Conservation (phyloP, 1,140 invertebrate genomes). For the Arctopsyche grandis region DNA sequence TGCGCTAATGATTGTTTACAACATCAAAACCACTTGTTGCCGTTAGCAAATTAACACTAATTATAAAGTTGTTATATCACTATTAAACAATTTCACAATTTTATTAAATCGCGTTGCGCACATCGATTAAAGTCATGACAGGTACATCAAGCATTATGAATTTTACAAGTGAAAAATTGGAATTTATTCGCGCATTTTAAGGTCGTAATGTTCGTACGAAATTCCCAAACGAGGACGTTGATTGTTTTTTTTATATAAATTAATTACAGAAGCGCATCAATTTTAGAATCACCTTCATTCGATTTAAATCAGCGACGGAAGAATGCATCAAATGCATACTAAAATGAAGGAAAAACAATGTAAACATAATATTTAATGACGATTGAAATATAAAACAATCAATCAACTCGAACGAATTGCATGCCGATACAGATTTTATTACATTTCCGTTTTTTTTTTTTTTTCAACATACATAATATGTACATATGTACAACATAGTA, state of each 20-base stretch:
- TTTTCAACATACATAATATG: no score
- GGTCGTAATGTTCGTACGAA: not conserved
- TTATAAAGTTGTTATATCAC: slow-evolving; percentile 9
- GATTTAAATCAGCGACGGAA: not conserved
- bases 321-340: no score
- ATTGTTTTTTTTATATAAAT: not conserved
- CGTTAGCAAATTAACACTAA: slow-evolving; percentile 1
- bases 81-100: not conserved
- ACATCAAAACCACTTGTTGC: not conserved
- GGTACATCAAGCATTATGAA: not conserved
- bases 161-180: not conserved
- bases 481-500: no score
- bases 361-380: not conserved
- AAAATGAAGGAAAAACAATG: not conserved
- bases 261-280: not conserved
- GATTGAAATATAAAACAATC: no score
- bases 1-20: not conserved
- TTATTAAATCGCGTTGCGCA: not conserved
- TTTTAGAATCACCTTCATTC: not conserved
- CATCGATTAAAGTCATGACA: no score
- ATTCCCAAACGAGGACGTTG: not conserved
- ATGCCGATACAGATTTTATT: no score
- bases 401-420: no score
- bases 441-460: no score
- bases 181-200: not conserved